Evolutionary conservation across 1,140 invertebrate species (phyloP).

Genomic region (Drosophila orosa): DNA sequence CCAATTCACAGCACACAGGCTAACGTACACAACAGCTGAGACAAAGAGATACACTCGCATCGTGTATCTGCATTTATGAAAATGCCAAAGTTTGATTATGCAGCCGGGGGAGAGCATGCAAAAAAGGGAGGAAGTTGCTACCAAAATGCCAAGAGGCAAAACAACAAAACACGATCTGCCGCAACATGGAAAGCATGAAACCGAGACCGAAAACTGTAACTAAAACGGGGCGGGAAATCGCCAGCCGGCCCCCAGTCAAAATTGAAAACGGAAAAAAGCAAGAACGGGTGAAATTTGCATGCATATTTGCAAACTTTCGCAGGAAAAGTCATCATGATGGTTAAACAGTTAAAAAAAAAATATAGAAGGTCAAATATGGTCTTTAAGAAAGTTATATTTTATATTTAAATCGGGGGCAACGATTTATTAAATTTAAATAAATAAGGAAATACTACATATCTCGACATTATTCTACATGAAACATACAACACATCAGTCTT

Average conservation of each 20-base stretch:
- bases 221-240: slow-evolving; percentile 59
- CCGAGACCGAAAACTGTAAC: slow-evolving; percentile 80
- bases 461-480: background rate
- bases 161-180: slow-evolving; percentile 40
- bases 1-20: slow-evolving; percentile 48
- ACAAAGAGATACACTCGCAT: slow-evolving; percentile 41
- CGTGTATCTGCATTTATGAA: slow-evolving; percentile 70
- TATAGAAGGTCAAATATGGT: no score
- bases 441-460: background rate
- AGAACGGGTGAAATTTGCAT: slow-evolving; percentile 70
- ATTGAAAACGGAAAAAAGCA: slow-evolving; percentile 58
- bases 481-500: background rate
- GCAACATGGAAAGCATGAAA: slow-evolving; percentile 79
- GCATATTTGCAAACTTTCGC: slow-evolving; percentile 78
- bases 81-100: slow-evolving; percentile 68
- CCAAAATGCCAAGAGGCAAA: slow-evolving; percentile 69
- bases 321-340: slow-evolving; percentile 55
- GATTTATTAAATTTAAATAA: background rate
- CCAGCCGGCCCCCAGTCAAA: slow-evolving; percentile 45
- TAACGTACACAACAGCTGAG: slow-evolving; percentile 32
- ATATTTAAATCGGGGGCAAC: background rate
- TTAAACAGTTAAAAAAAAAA: slow-evolving; percentile 12
- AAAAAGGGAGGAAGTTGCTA: slow-evolving; percentile 42
- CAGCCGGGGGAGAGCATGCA: slow-evolving; percentile 26
- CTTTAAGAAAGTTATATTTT: background rate